Conservation (phyloP, 1,140 invertebrate genomes). For the Ceratina japonica region DNA sequence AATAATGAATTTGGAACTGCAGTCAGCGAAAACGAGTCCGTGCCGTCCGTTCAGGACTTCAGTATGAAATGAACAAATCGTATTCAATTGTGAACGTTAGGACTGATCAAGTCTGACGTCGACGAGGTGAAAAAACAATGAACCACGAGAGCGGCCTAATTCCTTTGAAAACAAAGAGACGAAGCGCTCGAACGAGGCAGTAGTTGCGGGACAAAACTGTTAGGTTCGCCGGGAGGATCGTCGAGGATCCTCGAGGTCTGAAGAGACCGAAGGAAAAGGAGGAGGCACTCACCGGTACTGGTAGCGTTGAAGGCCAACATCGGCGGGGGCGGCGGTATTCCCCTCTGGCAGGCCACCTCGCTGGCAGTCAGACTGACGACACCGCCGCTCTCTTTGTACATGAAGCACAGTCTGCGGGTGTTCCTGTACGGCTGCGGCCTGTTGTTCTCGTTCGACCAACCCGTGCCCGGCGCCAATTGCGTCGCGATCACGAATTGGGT, state of each 20-base stretch:
- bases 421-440: conserved; percentile 77
- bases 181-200: conserved; percentile 24
- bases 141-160: conserved; percentile 19
- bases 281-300: conserved; percentile 78
- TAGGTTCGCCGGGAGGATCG: conserved; percentile 18
- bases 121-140: neutral
- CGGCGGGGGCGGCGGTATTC: conserved; percentile 74
- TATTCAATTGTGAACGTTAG: no score
- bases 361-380: conserved; percentile 80
- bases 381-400: conserved; percentile 79
- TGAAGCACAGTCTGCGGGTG: conserved; percentile 81
- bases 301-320: conserved; percentile 81
- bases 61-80: no score
- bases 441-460: conserved; percentile 74
- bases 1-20: no score
- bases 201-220: conserved; percentile 29
- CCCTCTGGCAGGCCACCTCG: conserved; percentile 79
- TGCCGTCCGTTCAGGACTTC: no score
- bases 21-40: no score
- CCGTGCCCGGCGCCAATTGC: conserved; percentile 80
- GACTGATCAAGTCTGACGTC: no score
- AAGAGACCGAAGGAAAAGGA: conserved; percentile 34
- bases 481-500: conserved; percentile 89
- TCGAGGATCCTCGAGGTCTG: conserved; percentile 34
- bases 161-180: conserved; percentile 23